Percentiles rank a stretch among this genome's conserved stretches.
Evolutionary conservation across 2,888 invertebrate species (phyloP).

Genomic region (Hypolimnas misippus): DNA sequence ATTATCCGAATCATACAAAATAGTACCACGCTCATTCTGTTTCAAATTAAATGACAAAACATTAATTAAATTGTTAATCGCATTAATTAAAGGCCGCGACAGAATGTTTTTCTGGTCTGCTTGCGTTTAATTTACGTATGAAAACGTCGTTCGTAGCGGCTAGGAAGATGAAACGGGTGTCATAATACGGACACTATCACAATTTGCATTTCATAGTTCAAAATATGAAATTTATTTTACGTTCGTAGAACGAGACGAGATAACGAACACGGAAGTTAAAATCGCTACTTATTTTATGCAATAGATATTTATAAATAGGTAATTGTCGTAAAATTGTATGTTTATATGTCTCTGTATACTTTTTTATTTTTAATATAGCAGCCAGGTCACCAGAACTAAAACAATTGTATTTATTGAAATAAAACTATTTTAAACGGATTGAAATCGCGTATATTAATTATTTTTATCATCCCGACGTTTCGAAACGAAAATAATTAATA

Average conservation of each 20-base stretch:
- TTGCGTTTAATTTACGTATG: conserved; percentile 27
- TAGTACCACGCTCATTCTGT: not conserved
- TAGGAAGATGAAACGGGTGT: conserved; percentile 4
- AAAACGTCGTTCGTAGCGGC: conserved; percentile 10
- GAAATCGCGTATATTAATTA: too few relatives aligned
- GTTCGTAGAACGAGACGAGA: not conserved
- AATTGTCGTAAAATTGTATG: too few relatives aligned
- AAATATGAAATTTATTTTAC: conserved; percentile 5
- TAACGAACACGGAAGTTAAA: not conserved
- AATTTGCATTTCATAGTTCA: conserved; percentile 2
- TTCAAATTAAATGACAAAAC: conserved; percentile 11
- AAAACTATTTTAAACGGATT: too few relatives aligned
- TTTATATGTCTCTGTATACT: too few relatives aligned
- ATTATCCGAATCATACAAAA: not conserved
- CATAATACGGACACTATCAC: conserved; percentile 9
- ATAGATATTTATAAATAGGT: not conserved
- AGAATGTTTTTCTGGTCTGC: conserved; percentile 25
- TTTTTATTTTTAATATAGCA: too few relatives aligned
- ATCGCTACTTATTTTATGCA: not conserved
- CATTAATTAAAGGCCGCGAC: conserved; percentile 20
- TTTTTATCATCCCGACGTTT: too few relatives aligned
- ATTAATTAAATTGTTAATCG: conserved; percentile 25
- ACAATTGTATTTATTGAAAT: too few relatives aligned
- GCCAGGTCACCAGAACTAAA: too few relatives aligned
- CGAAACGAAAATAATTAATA: too few relatives aligned